A percentile compares a stretch with the other conserved stretches of the same genome.
Evolutionary conservation across 2,113 vertebrate genomes (phyloP).

Genomic region (Cygnus atratus): DNA sequence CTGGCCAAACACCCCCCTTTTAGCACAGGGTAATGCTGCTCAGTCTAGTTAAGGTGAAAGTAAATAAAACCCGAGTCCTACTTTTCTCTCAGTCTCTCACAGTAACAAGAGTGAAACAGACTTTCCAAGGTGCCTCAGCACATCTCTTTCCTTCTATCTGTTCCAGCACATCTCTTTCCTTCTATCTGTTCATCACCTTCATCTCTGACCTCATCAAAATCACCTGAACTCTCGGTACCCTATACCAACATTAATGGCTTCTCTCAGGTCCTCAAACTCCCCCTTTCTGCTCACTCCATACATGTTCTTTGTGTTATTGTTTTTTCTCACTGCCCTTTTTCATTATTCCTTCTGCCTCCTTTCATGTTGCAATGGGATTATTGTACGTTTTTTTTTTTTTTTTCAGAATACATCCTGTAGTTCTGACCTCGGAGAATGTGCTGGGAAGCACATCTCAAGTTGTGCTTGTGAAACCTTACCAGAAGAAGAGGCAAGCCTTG

Average conservation of each 20-base stretch:
- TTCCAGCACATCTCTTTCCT: not conserved
- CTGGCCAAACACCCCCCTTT: not conserved
- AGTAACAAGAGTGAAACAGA: not conserved
- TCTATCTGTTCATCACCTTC: not conserved
- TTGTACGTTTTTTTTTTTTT: rapidly evolving
- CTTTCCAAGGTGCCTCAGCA: not conserved
- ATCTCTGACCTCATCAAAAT: not conserved
- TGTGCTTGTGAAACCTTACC: not conserved
- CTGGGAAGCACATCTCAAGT: not conserved
- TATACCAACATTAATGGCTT: not conserved
- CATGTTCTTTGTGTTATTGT: rapidly evolving
- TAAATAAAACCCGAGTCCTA: not conserved
- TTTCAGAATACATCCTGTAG: not conserved
- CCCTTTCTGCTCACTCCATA: not conserved
- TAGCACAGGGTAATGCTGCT: not conserved
- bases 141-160: not conserved
- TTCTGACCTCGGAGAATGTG: not conserved
- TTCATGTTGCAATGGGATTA: not conserved
- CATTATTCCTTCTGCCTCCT: not conserved
- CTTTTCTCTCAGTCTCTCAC: not conserved
- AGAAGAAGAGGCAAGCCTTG: not conserved
- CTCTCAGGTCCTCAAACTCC: not conserved
- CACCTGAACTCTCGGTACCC: not conserved
- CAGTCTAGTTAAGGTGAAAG: not conserved
- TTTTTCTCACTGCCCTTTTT: not conserved